These are phyloP conservation scores for Agonopterix subpropinquella DNA, from an alignment of 2,888 invertebrate species.

Conservation along the genomic window DNA sequence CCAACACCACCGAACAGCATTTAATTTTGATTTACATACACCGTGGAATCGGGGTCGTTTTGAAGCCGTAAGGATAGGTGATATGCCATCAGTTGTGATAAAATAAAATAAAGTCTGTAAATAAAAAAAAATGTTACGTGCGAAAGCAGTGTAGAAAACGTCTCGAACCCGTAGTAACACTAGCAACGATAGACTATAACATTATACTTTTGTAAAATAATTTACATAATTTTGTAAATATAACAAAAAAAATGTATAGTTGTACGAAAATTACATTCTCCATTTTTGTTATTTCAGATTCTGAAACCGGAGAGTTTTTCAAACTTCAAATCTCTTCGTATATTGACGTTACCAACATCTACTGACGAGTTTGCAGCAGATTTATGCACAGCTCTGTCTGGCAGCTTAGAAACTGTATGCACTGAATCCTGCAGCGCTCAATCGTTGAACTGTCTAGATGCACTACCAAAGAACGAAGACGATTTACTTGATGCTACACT, in stretches of 20 bases:
- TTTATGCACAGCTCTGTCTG: slow-evolving; percentile 45
- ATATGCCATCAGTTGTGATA: no score
- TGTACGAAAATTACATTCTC: neutral
- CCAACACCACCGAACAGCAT: no score
- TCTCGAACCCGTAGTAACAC: no score
- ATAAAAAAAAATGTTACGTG: no score
- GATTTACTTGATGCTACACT: slow-evolving; percentile 39
- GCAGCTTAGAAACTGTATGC: slow-evolving; percentile 46
- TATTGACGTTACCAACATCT: slow-evolving; percentile 42
- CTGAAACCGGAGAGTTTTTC: slow-evolving; percentile 45
- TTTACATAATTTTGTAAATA: neutral
- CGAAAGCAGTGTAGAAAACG: no score
- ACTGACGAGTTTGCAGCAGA: slow-evolving; percentile 36
- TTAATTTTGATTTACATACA: no score
- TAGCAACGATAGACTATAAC: no score
- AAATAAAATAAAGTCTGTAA: no score
- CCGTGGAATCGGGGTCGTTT: no score
- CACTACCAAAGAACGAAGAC: slow-evolving; percentile 30
- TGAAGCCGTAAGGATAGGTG: no score
- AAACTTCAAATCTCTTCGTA: slow-evolving; percentile 45
- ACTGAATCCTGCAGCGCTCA: slow-evolving; percentile 39
- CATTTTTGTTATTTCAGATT: slow-evolving; percentile 38
- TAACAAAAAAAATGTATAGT: neutral
- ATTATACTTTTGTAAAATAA: no score
- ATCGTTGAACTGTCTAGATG: slow-evolving; percentile 42